Base-by-base conservation (phyloP, 2,888 invertebrate genomes). In the Agapostemon virescens region DNA sequence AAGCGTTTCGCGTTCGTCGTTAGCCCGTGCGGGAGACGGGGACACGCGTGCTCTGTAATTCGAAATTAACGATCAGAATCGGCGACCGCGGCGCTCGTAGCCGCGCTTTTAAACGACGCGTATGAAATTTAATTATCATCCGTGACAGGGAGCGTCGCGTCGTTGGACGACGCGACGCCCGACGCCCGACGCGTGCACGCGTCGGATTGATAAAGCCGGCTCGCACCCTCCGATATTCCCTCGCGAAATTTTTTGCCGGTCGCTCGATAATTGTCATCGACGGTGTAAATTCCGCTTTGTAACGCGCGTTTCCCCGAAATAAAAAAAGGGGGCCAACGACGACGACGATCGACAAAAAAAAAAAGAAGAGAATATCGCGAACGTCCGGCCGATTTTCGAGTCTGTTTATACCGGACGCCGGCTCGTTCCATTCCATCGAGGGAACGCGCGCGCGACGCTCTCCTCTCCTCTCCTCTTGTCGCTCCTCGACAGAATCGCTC, bases 51-150 rank as follows among this genome's bases (percentile, higher is more conserved):
- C 55, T 55, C 55, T 55, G 26, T 55, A 55, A 55, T 55, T 26
- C 55, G 55, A 26, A 55, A 55, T 55, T 55, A 55, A 55, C 55
- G 55, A 55, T 26, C 55, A 55, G 55, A 23, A 55, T 55, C 55
- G 55, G 26, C 38, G 45, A 9, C 26, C 30, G 17, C 30, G 38
- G 15, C 20, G 49, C n/a, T 3, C 17, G 17, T 26, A 5, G 4
- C 15, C 30, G 36, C 45, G 52, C n/a, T 72, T 74, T 78, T 52
- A 81, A 74, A 74, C 67, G 76, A 33, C 77, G 67, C 26, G 38
- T 49, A 70, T 77, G 70, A 85, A 85, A 83, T 81, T 85, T 74
- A 83, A 85, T 85, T 77, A 83, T 72, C 77, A 80, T 81, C 72
- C 67, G 58, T 55, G 55, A 55, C 55, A 55, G 26, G 26, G 13